Conservation (phyloP, 2,797 vertebrate genomes). For the Phylloscopus collybita region DNA sequence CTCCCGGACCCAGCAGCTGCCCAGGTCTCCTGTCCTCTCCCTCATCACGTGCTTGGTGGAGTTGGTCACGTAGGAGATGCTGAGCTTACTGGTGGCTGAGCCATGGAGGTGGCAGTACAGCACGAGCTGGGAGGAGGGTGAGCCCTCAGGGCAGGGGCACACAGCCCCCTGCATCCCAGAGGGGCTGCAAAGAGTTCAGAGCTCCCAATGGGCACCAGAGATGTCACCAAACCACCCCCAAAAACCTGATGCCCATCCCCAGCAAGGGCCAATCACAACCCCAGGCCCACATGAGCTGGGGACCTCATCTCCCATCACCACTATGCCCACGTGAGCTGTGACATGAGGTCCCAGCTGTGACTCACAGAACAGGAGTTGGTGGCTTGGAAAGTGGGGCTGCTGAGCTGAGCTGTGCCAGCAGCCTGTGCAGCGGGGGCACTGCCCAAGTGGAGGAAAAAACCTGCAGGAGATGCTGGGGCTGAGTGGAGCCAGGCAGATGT, state of each 20-base stretch:
- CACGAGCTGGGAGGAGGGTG: conserved; percentile 76
- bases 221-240: not conserved
- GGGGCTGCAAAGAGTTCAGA: not conserved
- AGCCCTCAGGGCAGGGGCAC: not conserved
- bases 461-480: conserved; percentile 48
- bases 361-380: conserved; percentile 82
- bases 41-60: conserved; percentile 43
- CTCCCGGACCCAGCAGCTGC: conserved; percentile 88
- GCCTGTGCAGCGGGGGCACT: fast-evolving
- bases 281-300: not conserved
- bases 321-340: not conserved
- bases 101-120: conserved; percentile 90
- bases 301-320: not conserved
- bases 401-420: conserved; percentile 31
- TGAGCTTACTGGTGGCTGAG: conserved; percentile 74
- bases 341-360: fast-evolving
- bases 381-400: conserved; percentile 74
- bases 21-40: conserved; percentile 82
- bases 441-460: conserved; percentile 81
- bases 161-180: not conserved
- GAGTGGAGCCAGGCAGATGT: not conserved
- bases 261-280: not conserved
- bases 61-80: conserved; percentile 19
- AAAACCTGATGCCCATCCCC: not conserved
- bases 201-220: not conserved